Conservation (phyloP, 2,888 invertebrate genomes). For the Macrophya alboannulata region DNA sequence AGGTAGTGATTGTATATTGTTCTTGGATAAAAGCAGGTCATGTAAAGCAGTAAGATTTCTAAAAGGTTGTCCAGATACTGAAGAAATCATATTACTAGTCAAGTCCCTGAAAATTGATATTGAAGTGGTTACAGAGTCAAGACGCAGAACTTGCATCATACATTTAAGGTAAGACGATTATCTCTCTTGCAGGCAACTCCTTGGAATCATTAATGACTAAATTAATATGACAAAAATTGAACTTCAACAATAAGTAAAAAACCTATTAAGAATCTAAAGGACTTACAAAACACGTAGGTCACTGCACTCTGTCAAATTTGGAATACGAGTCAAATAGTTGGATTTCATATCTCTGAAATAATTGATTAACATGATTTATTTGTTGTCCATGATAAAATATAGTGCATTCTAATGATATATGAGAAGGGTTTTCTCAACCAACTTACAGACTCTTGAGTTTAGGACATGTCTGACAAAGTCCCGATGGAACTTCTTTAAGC, state of each 20-base stretch:
- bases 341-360: slow-evolving; percentile 91
- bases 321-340: slow-evolving; percentile 89
- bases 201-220: neutral
- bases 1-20: slow-evolving; percentile 89
- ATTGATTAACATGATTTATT: slow-evolving; percentile 35
- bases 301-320: slow-evolving; percentile 89
- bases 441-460: slow-evolving; percentile 93
- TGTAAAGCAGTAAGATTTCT: slow-evolving; percentile 88
- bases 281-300: slow-evolving; percentile 94
- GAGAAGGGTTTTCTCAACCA: neutral
- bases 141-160: neutral
- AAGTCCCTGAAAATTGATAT: slow-evolving; percentile 86
- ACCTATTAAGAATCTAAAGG: slow-evolving; percentile 60
- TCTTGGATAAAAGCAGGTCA: slow-evolving; percentile 92
- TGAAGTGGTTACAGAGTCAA: neutral
- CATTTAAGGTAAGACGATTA: slow-evolving; percentile 10
- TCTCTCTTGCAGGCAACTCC: neutral
- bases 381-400: neutral
- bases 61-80: slow-evolving; percentile 88
- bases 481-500: slow-evolving; percentile 86
- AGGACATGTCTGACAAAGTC: slow-evolving; percentile 90
- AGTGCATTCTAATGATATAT: neutral
- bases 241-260: neutral
- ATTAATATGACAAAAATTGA: neutral
- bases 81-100: slow-evolving; percentile 90